Evolutionary conservation across 2,888 invertebrate genomes (phyloP).

Genomic region (Dorcus hopei): DNA sequence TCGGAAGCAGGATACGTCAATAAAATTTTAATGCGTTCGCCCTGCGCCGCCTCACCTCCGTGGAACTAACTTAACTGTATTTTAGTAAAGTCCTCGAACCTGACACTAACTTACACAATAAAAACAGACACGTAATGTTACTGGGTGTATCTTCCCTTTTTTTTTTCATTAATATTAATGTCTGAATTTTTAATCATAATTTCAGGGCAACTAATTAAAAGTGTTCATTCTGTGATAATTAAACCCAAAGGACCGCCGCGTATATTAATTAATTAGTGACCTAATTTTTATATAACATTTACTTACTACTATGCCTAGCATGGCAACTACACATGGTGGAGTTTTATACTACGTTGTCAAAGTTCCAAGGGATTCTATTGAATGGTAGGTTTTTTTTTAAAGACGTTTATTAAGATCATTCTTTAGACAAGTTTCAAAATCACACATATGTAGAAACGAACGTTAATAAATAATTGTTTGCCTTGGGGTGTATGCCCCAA

Average conservation of each 20-base stretch:
- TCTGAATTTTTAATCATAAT: background rate
- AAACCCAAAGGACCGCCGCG: background rate
- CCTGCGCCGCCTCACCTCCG: too few species aligned
- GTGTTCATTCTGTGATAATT: constrained; percentile 11
- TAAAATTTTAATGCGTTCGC: constrained; percentile 5
- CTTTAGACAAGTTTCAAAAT: too few species aligned
- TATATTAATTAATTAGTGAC: constrained; percentile 4
- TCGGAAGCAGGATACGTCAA: constrained; percentile 18
- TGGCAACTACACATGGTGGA: constrained; percentile 62
- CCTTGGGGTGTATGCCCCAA: too few species aligned
- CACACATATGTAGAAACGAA: too few species aligned
- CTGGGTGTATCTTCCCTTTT: too few species aligned
- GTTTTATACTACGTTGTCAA: constrained; percentile 68
- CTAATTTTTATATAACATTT: constrained; percentile 3
- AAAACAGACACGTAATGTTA: too few species aligned
- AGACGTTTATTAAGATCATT: too few species aligned
- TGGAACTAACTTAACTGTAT: too few species aligned
- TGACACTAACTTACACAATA: too few species aligned
- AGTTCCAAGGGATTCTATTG: constrained; percentile 54
- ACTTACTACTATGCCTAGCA: constrained; percentile 43
- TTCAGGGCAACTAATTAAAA: constrained; percentile 8
- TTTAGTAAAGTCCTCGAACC: too few species aligned
- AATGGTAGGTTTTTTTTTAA: constrained; percentile 21
- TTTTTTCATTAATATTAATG: too few species aligned
- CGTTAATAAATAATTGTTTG: too few species aligned